Percentiles rank a stretch among this genome's conserved stretches.
phyloP scores from a whole-genome alignment of 2,797 vertebrate genomes.

The Malacoctenus gilli region DNA sequence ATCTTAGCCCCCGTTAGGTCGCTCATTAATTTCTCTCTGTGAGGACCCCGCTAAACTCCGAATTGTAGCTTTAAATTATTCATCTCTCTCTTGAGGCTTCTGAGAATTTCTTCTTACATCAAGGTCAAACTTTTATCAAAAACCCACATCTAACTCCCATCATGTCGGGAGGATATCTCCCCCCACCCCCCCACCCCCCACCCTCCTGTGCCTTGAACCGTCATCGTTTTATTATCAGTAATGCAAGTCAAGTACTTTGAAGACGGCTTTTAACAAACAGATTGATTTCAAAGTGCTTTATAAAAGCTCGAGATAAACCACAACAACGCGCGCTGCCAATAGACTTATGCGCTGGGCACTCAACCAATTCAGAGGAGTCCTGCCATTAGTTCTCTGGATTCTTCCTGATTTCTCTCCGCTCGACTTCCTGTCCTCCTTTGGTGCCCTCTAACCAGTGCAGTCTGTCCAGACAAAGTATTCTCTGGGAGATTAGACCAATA shows the following conservation, averaged over 20 bases:
- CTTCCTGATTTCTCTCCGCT: constrained; percentile 9
- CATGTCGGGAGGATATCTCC: constrained; percentile 25
- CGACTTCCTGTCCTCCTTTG: constrained; percentile 7
- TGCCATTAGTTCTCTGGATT: constrained; percentile 10
- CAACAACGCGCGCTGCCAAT: constrained; percentile 8
- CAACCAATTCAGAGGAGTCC: constrained; percentile 47
- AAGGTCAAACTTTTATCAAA: constrained; percentile 52
- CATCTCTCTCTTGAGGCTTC: constrained; percentile 15
- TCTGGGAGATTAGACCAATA: constrained; percentile 16
- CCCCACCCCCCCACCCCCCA: constrained; percentile 4
- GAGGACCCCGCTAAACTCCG: constrained; percentile 20
- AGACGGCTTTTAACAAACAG: constrained; percentile 27
- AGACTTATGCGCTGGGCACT: constrained; percentile 24
- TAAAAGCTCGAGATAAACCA: constrained; percentile 30
- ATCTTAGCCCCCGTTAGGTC: constrained; percentile 9
- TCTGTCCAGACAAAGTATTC: constrained; percentile 26
- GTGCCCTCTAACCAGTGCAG: constrained; percentile 21
- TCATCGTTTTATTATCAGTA: constrained; percentile 30
- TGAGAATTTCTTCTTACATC: constrained; percentile 33
- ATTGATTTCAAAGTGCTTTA: constrained; percentile 39
- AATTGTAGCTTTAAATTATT: constrained; percentile 39
- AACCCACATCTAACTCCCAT: constrained; percentile 28
- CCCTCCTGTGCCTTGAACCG: constrained; percentile 15
- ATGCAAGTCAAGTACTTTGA: constrained; percentile 36
- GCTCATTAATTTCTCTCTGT: constrained; percentile 20